Evolutionary conservation across 2,888 invertebrate genomes (phyloP).

Genomic region (Cloeon dipterum): DNA sequence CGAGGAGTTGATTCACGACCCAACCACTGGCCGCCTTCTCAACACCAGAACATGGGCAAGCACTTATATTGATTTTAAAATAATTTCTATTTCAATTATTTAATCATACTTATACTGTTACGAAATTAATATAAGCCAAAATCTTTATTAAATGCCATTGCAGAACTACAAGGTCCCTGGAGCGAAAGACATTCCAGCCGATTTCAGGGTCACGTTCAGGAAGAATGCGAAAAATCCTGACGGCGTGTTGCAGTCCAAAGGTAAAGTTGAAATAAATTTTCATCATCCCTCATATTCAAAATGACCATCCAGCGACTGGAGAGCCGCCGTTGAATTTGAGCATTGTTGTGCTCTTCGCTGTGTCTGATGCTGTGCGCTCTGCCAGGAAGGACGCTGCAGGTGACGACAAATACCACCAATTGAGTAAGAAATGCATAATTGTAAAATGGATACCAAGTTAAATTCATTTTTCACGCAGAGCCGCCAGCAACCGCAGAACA

Average conservation of each 20-base stretch:
- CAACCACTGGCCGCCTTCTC: conserved; percentile 35
- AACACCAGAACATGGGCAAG: conserved; percentile 54
- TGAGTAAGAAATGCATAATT: conserved; percentile 22
- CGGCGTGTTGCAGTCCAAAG: conserved; percentile 52
- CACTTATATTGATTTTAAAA: too few relatives aligned
- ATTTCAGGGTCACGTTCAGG: conserved; percentile 44
- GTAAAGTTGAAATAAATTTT: too few relatives aligned
- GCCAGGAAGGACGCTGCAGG: conserved; percentile 39
- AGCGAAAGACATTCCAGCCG: conserved; percentile 52
- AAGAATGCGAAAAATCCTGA: conserved; percentile 36
- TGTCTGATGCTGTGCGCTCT: conserved; percentile 40
- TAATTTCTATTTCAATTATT: conserved; percentile 1
- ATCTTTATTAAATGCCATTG: conserved; percentile 4
- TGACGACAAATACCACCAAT: conserved; percentile 22
- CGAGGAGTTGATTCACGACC: conserved; percentile 41
- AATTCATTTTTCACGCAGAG: conserved; percentile 7
- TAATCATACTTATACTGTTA: too few relatives aligned
- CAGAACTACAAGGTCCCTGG: conserved; percentile 51
- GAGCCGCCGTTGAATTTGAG: conserved; percentile 28
- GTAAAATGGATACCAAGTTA: neutral
- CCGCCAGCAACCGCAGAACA: conserved; percentile 26
- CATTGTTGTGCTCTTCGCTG: conserved; percentile 28
- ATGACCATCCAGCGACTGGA: conserved; percentile 26
- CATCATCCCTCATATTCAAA: conserved; percentile 5
- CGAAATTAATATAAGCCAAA: too few relatives aligned